A percentile compares a stretch with the other conserved stretches of the same genome.
phyloP scores from a whole-genome alignment of 1,140 invertebrate genomes.

The Protaetia brevitarsis region DNA sequence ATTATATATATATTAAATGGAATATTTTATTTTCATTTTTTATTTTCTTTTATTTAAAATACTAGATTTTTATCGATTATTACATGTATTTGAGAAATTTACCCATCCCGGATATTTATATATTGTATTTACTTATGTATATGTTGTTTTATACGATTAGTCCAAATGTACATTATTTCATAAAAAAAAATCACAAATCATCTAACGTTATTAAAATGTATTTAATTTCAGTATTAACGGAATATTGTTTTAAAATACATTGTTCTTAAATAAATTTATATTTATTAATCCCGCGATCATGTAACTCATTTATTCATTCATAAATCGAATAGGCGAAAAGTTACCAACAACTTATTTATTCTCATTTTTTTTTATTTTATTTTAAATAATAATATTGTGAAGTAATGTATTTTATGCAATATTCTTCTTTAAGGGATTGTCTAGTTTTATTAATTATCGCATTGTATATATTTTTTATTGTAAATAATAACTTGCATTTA shows the following conservation, averaged over 20 bases:
- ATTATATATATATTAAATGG: slow-evolving; percentile 24
- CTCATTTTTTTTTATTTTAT: background rate
- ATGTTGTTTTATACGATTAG: slow-evolving; percentile 23
- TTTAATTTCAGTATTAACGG: slow-evolving; percentile 24
- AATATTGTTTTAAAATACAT: slow-evolving; percentile 25
- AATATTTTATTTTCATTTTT: background rate
- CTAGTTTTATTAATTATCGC: slow-evolving; percentile 14
- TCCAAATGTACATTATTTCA: slow-evolving; percentile 24
- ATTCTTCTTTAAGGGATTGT: slow-evolving; percentile 16
- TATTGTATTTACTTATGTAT: slow-evolving; percentile 27
- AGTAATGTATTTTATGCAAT: background rate
- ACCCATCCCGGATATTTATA: slow-evolving; percentile 14
- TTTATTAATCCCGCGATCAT: background rate
- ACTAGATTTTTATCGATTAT: background rate
- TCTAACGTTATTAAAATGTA: slow-evolving; percentile 4
- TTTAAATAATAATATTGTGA: background rate
- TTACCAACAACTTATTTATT: background rate
- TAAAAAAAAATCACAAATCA: background rate
- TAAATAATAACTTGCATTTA: slow-evolving; percentile 14
- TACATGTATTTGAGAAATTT: background rate
- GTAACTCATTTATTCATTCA: background rate
- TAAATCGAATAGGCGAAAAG: background rate
- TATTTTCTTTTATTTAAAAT: background rate
- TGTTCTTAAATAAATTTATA: background rate
- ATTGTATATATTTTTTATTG: slow-evolving; percentile 12